A percentile compares a stretch with the other conserved stretches of the same genome.
Evolutionary conservation across 2,113 vertebrate species (phyloP).

Genomic region (Vidua chalybeata): DNA sequence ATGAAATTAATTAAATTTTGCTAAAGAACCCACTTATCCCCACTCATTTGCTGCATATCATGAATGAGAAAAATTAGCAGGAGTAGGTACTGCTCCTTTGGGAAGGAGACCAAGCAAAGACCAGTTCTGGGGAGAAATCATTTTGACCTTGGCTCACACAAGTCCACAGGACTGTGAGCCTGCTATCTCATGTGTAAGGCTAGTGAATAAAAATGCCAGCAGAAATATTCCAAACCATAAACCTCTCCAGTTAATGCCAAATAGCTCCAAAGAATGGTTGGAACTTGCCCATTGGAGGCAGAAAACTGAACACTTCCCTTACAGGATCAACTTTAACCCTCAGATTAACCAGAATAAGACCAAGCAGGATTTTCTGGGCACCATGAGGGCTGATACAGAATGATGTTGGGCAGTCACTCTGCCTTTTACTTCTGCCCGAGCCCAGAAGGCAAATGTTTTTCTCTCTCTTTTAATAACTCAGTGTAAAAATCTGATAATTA

Average conservation of each 20-base stretch:
- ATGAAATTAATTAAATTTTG: neutral
- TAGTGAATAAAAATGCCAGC: neutral
- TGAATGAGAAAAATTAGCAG: neutral
- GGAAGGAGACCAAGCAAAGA: neutral
- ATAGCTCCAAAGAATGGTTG: neutral
- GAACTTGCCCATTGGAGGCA: neutral
- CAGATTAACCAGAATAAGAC: neutral
- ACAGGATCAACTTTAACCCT: neutral
- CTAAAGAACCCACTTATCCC: neutral
- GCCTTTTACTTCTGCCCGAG: neutral
- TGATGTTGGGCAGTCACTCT: neutral
- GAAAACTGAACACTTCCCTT: neutral
- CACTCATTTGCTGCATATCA: neutral
- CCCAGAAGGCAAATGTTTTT: neutral
- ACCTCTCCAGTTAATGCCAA: neutral
- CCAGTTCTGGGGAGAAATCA: neutral
- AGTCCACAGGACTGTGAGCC: neutral
- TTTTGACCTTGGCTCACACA: neutral
- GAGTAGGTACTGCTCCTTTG: neutral
- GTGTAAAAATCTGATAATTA: neutral
- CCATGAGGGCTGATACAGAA: neutral
- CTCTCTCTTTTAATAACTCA: neutral
- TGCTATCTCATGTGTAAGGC: neutral
- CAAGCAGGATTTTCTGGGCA: neutral
- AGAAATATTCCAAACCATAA: neutral